Base-by-base conservation (phyloP, 2,888 invertebrate species). In the Tetranychus truncatus region DNA sequence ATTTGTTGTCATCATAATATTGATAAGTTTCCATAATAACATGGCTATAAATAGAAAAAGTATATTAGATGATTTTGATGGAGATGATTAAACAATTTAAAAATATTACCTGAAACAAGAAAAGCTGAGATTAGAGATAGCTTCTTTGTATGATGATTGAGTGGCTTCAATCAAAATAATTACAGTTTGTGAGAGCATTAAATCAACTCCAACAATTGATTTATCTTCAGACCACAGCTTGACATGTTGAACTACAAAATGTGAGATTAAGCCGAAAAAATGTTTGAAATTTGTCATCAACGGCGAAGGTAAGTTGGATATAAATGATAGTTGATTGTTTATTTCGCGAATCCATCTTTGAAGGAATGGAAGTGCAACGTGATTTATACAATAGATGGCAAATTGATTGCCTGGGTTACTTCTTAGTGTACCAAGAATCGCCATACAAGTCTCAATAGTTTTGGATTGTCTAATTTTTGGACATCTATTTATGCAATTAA, bases 241-340 rank as follows among this genome's bases (percentile, higher is more conserved):
- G 55, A 55, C 55, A 55, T 55, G 55, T 55, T 55, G 55, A 55
- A 55, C 55, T 65, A 94, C 88, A 46, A 94, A 85, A 81, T 95
- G 95, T 0, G 93, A 92, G 15, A 92, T 90, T 83, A 94, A 88
- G 9, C 95, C 95, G 81, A 92, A 92, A 81, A 92, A 94, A 81
- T 95, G 95, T 81, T 95, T 95, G 81, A 95, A 95, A 82, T 93
- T 94, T 78, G 92, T 89, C 11, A 73, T 46, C 24, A 21, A 8
- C 2, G 9, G 9, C n/a, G 34, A 21, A 1, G 55, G 55, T 55
- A 15, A 55, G 21, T 6, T 24, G 24, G 34, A 44, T 72, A 6
- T 11, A 72, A 9, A 21, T 24, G n/a, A 34, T 2, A n/a, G 4
- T 44, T 80, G 81, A 45, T 73, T 21, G n/a, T 66, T 55, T 15